Evolutionary conservation across 2,888 invertebrate genomes (phyloP).

Genomic region (Agrypnus murinus): DNA sequence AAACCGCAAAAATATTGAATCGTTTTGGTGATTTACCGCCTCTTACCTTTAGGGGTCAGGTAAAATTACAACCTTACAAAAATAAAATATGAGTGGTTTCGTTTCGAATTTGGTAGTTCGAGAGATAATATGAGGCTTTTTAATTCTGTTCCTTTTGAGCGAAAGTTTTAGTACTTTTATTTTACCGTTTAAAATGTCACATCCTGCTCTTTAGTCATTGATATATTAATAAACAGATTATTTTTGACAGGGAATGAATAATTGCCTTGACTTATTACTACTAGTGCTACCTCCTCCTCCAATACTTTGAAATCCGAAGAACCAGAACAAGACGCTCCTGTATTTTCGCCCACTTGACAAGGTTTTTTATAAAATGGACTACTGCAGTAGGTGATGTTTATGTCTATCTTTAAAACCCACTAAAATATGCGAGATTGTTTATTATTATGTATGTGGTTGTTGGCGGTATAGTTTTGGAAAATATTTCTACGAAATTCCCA

Average conservation of each 20-base stretch:
- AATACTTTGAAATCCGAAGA: constrained; percentile 24
- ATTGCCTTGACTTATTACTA: neutral
- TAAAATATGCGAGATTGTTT: constrained; percentile 33
- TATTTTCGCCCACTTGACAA: constrained; percentile 33
- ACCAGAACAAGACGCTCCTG: constrained; percentile 30
- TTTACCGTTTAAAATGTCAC: constrained; percentile 1
- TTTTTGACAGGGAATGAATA: constrained; percentile 18
- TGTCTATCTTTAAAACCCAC: constrained; percentile 39
- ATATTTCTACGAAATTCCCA: constrained; percentile 8
- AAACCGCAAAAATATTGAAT: constrained; percentile 38
- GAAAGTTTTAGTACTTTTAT: neutral
- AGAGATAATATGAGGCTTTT: constrained; percentile 7
- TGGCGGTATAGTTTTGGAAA: constrained; percentile 23
- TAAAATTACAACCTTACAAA: constrained; percentile 33
- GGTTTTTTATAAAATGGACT: constrained; percentile 40
- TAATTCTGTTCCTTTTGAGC: neutral
- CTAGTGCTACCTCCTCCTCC: constrained; percentile 1
- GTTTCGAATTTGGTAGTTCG: constrained; percentile 7
- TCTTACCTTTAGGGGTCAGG: constrained; percentile 31
- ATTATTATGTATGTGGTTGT: too few species aligned
- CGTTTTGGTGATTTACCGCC: constrained; percentile 29
- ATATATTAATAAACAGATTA: constrained; percentile 22
- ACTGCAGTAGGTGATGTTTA: constrained; percentile 41
- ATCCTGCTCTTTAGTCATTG: neutral
- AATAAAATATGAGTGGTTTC: constrained; percentile 17